Percentiles rank a stretch among this genome's conserved stretches.
These are phyloP conservation scores for Poecilia velifera DNA, from an alignment of 2,797 vertebrate species.

Conservation along the genomic window DNA sequence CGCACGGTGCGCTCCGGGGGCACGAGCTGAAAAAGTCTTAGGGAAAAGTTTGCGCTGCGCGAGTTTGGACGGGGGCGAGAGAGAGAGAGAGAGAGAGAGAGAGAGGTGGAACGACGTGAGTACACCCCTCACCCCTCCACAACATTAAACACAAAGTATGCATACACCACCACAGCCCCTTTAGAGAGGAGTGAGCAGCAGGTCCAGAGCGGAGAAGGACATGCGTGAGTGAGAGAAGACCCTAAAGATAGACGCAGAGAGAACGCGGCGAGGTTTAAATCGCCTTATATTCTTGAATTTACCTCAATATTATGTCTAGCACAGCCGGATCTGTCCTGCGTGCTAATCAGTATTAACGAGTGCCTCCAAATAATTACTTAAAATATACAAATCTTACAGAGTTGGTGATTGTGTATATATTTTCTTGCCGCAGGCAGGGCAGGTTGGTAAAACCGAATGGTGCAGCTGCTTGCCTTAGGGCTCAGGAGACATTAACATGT, in stretches of 20 bases:
- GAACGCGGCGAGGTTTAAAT: background rate
- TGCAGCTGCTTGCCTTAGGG: background rate
- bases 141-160: conserved; percentile 19
- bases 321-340: background rate
- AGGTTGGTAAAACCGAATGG: background rate
- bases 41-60: conserved; percentile 70
- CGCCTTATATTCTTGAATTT: background rate
- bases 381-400: background rate
- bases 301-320: background rate
- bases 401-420: background rate
- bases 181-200: conserved; percentile 60
- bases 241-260: background rate
- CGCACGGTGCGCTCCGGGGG: conserved; percentile 30
- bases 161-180: conserved; percentile 37
- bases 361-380: background rate
- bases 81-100: conserved; percentile 47
- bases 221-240: conserved; percentile 44
- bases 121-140: conserved; percentile 31
- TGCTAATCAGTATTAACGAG: background rate
- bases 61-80: conserved; percentile 64
- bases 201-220: conserved; percentile 58
- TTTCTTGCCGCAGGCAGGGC: too few relatives aligned
- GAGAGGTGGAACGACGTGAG: conserved; percentile 74
- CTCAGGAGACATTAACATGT: background rate
- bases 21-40: conserved; percentile 47